Evolutionary conservation across 2,113 vertebrate genomes (phyloP).

Genomic region (Oceanodroma tethys): DNA sequence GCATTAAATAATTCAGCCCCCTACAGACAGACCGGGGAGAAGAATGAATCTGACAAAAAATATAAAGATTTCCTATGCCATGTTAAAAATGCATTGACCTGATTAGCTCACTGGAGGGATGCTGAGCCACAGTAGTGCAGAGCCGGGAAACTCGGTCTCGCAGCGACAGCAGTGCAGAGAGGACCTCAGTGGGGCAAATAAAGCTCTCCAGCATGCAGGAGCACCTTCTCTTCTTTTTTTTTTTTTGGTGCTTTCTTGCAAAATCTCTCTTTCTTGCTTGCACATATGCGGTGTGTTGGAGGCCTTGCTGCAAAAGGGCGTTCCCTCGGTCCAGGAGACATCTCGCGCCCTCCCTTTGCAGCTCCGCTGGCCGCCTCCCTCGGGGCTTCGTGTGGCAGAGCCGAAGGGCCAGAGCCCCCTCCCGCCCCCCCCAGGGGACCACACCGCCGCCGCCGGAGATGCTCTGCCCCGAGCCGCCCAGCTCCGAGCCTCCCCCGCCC

Average conservation of each 20-base stretch:
- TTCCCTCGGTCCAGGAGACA: background rate
- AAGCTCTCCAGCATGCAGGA: fast-evolving
- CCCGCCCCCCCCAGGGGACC: fast-evolving
- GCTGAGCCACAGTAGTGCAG: background rate
- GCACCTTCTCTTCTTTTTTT: background rate
- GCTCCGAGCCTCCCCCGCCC: background rate
- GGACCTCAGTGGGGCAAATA: fast-evolving
- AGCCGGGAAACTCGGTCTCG: background rate
- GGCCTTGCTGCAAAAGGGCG: fast-evolving
- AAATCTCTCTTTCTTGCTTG: background rate
- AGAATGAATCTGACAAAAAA: constrained; percentile 14
- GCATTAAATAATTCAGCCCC: constrained; percentile 27
- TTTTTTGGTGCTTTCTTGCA: background rate
- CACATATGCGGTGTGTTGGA: fast-evolving
- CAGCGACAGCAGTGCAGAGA: fast-evolving
- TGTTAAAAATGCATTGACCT: background rate
- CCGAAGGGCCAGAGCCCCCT: background rate
- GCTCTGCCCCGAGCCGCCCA: background rate
- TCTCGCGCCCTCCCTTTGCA: fast-evolving
- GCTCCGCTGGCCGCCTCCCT: background rate
- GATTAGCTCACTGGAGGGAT: background rate
- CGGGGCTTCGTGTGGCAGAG: fast-evolving
- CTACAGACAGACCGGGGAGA: background rate
- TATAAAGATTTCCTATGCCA: constrained; percentile 9
- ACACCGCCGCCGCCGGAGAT: fast-evolving